Conservation (phyloP, 2,113 vertebrate genomes). For the Cygnus buccinator region DNA sequence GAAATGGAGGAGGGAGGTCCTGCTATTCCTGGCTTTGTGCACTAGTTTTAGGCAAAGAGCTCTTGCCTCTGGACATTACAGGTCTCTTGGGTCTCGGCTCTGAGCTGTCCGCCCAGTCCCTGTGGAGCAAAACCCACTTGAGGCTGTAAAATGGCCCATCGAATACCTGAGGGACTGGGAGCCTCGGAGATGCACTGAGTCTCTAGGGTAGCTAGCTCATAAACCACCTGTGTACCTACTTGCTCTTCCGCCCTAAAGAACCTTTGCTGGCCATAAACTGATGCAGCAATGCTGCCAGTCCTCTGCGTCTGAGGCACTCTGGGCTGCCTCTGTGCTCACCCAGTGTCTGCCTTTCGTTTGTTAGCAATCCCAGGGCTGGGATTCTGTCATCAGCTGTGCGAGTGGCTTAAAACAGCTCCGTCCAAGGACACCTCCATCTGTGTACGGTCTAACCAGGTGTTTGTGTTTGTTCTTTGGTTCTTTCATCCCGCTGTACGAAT, state of each 20-base stretch:
- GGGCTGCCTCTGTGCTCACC: not conserved
- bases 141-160: not conserved
- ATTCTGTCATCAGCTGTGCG: not conserved
- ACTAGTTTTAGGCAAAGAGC: not conserved
- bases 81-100: not conserved
- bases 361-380: not conserved
- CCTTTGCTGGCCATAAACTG: not conserved
- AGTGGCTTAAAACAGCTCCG: not conserved
- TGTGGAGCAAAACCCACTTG: not conserved
- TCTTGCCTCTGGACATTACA: not conserved
- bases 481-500: not conserved
- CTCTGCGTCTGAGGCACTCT: not conserved
- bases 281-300: not conserved
- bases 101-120: not conserved
- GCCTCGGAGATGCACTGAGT: not conserved
- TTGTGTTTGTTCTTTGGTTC: not conserved
- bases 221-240: not conserved
- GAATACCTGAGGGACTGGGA: not conserved
- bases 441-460: not conserved
- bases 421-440: not conserved
- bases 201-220: not conserved
- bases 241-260: not conserved
- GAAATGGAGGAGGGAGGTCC: not conserved
- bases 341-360: not conserved
- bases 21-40: not conserved